Conservation (phyloP, 2,797 vertebrate species). For the Diplodus sargus region DNA sequence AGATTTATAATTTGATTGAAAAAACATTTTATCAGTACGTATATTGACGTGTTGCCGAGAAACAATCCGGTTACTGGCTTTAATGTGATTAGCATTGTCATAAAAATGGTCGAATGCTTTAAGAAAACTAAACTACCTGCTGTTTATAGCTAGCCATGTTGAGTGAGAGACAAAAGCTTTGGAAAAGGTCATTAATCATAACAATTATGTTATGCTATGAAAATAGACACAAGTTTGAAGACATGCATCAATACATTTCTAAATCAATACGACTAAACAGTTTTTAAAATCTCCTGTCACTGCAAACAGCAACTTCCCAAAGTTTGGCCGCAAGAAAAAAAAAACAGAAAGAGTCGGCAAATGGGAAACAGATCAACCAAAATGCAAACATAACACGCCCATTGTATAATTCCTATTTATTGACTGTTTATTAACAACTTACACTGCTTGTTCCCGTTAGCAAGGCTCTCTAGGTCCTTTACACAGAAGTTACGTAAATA, state of each 20-base stretch:
- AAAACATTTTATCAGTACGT: background rate
- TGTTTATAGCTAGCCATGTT: background rate
- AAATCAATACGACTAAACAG: background rate
- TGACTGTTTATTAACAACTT: background rate
- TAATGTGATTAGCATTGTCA: slow-evolving; percentile 8
- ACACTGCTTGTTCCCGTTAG: background rate
- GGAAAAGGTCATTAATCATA: background rate
- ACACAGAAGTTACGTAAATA: background rate
- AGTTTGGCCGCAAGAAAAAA: background rate
- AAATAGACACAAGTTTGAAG: background rate
- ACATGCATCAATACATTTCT: background rate
- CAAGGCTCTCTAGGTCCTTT: background rate
- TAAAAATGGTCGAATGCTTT: background rate
- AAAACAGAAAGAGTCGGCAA: too few relatives aligned
- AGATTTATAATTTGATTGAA: background rate
- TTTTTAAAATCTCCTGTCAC: background rate
- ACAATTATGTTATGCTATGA: background rate
- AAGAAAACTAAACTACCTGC: background rate
- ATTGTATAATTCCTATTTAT: background rate
- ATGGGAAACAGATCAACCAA: background rate
- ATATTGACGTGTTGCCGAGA: background rate
- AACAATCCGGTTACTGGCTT: slow-evolving; percentile 6
- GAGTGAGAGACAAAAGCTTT: background rate
- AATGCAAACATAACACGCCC: background rate
- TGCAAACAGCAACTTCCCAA: background rate